Evolutionary conservation across 2,888 invertebrate species (phyloP).

Genomic region (Carcina quercana): DNA sequence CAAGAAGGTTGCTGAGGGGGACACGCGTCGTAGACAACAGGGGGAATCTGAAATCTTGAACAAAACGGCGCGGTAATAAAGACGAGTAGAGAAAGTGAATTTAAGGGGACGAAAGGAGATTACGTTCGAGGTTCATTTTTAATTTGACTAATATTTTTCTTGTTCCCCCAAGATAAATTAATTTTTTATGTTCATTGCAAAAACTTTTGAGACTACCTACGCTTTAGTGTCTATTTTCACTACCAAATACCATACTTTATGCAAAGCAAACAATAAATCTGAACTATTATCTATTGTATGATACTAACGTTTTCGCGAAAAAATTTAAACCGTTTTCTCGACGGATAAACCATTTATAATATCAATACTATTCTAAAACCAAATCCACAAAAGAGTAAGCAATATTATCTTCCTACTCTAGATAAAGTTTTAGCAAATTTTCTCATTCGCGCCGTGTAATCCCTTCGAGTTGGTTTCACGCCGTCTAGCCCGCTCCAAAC

Average conservation of each 20-base stretch:
- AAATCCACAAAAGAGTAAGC: too few species aligned
- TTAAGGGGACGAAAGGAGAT: slow-evolving; percentile 74
- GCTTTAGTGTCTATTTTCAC: not conserved
- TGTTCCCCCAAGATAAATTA: slow-evolving; percentile 20
- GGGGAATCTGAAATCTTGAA: slow-evolving; percentile 75
- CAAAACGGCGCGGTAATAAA: slow-evolving; percentile 76
- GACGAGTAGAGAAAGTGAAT: slow-evolving; percentile 78
- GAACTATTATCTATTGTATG: too few species aligned
- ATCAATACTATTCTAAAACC: too few species aligned
- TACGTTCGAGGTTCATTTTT: slow-evolving; percentile 66
- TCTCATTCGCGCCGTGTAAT: slow-evolving; percentile 42
- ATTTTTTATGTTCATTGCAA: slow-evolving; percentile 18
- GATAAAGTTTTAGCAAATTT: slow-evolving; percentile 26
- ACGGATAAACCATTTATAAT: too few species aligned
- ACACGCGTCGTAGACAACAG: slow-evolving; percentile 59
- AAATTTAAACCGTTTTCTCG: too few species aligned
- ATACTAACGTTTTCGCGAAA: too few species aligned
- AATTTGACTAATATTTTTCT: slow-evolving; percentile 63
- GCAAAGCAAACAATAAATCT: too few species aligned
- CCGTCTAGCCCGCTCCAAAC: slow-evolving; percentile 33
- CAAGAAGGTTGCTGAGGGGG: slow-evolving; percentile 56
- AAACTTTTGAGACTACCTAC: slow-evolving; percentile 5
- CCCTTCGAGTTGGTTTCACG: slow-evolving; percentile 35
- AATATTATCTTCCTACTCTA: too few species aligned
- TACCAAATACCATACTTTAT: too few species aligned